A percentile compares a stretch with the other conserved stretches of the same genome.
phyloP scores from a whole-genome alignment of 2,797 vertebrate genomes.

The Lerista edwardsae region DNA sequence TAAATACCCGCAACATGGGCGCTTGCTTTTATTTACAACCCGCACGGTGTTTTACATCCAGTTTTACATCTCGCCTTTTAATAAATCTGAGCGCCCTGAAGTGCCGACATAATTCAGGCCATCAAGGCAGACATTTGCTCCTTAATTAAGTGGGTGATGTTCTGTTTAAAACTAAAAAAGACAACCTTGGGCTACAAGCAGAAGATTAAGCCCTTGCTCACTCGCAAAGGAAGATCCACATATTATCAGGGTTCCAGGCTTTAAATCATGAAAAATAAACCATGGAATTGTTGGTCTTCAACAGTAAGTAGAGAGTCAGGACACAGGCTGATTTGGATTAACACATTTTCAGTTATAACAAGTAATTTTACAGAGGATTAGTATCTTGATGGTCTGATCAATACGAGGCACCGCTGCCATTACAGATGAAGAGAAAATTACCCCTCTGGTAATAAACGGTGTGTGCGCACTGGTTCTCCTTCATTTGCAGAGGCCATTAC shows the following conservation, averaged over 20 bases:
- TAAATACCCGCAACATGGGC: conserved; percentile 53
- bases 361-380: conserved; percentile 98
- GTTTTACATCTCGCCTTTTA: conserved; percentile 78
- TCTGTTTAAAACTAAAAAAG: conserved; percentile 83
- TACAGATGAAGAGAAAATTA: conserved; percentile 97
- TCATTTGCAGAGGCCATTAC: conserved; percentile 98
- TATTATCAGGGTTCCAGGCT: conserved; percentile 77
- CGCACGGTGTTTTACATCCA: conserved; percentile 55
- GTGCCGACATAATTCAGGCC: conserved; percentile 74
- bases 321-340: conserved; percentile 82
- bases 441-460: conserved; percentile 96
- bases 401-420: conserved; percentile 92
- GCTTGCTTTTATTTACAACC: conserved; percentile 85
- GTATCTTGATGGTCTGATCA: conserved; percentile 98
- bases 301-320: conserved; percentile 75
- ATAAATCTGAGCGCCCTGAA: conserved; percentile 82
- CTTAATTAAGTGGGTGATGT: conserved; percentile 94
- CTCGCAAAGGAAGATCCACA: conserved; percentile 77
- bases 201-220: conserved; percentile 71
- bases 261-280: conserved; percentile 89
- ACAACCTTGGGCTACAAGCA: conserved; percentile 74
- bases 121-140: conserved; percentile 79
- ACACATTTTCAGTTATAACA: conserved; percentile 89
- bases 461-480: conserved; percentile 91
- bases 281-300: conserved; percentile 73